Conservation (phyloP, 2,888 invertebrate species). For the Agriopis marginaria region DNA sequence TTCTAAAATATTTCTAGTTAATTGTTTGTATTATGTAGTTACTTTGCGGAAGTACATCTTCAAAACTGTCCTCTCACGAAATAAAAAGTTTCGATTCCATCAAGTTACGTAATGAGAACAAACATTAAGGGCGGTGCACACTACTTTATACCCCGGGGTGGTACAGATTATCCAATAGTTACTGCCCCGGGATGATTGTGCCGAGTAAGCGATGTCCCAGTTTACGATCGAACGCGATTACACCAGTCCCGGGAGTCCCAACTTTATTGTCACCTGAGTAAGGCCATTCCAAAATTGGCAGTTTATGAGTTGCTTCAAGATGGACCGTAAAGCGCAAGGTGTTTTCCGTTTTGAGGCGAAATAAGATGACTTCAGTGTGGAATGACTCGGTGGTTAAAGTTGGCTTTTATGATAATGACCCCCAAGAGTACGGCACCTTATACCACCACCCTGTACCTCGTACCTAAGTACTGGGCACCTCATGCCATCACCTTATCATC, state of each 20-base stretch:
- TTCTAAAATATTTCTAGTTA: too few relatives aligned
- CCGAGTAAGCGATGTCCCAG: slow-evolving; percentile 68
- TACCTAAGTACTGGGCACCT: too few relatives aligned
- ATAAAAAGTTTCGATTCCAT: background rate
- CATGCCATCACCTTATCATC: too few relatives aligned
- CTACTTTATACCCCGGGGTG: slow-evolving; percentile 14
- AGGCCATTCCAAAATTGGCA: slow-evolving; percentile 67
- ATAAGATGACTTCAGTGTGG: background rate
- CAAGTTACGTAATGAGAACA: slow-evolving; percentile 15
- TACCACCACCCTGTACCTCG: too few relatives aligned
- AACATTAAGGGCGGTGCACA: slow-evolving; percentile 26
- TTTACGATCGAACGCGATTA: slow-evolving; percentile 76
- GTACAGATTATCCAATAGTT: background rate
- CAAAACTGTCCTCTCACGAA: background rate
- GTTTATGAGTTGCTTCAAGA: slow-evolving; percentile 51
- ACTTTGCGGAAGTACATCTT: too few relatives aligned
- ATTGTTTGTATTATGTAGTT: too few relatives aligned
- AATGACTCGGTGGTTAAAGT: background rate
- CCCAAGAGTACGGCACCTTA: too few relatives aligned
- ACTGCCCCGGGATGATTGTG: background rate
- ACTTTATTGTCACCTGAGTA: slow-evolving; percentile 82
- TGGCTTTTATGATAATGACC: background rate
- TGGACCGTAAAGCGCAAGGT: slow-evolving; percentile 34
- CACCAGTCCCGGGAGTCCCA: slow-evolving; percentile 58
- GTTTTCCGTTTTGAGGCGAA: slow-evolving; percentile 11